Base-by-base conservation (phyloP, 2,888 invertebrate species). In the Drosophila demipolita region DNA sequence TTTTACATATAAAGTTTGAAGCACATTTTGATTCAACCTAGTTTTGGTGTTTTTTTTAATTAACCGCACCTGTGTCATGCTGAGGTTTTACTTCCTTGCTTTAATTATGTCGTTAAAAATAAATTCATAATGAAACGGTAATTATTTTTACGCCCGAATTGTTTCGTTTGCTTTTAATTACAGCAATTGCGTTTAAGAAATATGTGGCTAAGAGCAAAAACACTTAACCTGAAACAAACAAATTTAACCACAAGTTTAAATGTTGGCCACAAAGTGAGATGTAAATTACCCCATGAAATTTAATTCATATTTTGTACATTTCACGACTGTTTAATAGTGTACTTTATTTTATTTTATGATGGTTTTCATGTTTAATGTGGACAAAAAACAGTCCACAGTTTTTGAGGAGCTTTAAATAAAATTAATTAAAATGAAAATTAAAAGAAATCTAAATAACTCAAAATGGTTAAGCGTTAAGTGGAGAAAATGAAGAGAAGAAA, bases 151-250 rank as follows among this genome's bases (percentile, higher is more conserved):
- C 57, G 29, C 32, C 11, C 42, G 20, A 32, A 57, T 42, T 11
- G 57, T 11, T 57, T 11, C 42, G 42, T 57, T 66, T 66, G 42
- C 42, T 66, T 66, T 66, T 53, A 45, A 52, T 66, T 52, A 49
- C 49, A 23, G 42, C 36, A 65, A 65, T 65, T 65, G 35, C 40
- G 40, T 40, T 17, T 20, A 35, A 52, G 42, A 45, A 42, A 42
- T 53, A 35, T 53, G 7, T 15, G 32, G 33, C 15, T 33, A 38
- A 48, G 38, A 40, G 23, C 38, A 65, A 65, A 42, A 40, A 57
- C 38, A 55, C 11, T 50, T 50, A 29, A 55, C 45, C 20, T 36
- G n/a, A 38, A 35, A 33, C 64, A n/a, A 64, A 32, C 33, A 26
- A 65, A 33, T 33, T 65, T 35, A 66, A 33, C n/a, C 33, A 42